Evolutionary conservation across 2,888 invertebrate species (phyloP).

Genomic region (Brenthis hecate): DNA sequence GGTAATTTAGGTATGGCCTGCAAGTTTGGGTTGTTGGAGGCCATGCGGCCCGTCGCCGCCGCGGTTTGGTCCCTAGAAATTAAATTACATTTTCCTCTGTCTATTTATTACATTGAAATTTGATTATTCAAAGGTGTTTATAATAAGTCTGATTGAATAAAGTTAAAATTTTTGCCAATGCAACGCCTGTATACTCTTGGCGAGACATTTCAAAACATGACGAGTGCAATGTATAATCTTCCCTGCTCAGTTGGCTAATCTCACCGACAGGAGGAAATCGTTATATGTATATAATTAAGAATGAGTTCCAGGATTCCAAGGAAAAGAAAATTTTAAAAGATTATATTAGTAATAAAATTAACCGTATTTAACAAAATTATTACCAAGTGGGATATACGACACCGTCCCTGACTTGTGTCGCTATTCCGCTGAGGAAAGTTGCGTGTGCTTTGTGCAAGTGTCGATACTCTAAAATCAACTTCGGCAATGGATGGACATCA

Average conservation of each 20-base stretch:
- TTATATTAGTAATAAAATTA: background rate
- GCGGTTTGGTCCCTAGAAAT: conserved; percentile 71
- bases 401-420: conserved; percentile 61
- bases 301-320: too few species aligned
- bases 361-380: conserved; percentile 13
- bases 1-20: conserved; percentile 76
- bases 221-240: too few species aligned
- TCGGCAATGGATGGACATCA: conserved; percentile 66
- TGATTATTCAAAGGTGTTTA: too few species aligned
- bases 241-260: too few species aligned
- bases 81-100: background rate
- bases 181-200: too few species aligned
- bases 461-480: conserved; percentile 71
- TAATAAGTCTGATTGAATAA: too few species aligned
- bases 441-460: conserved; percentile 74
- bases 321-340: too few species aligned
- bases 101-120: too few species aligned
- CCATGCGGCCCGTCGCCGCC: conserved; percentile 76
- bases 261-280: too few species aligned
- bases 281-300: too few species aligned
- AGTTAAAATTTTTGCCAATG: too few species aligned
- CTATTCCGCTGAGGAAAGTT: conserved; percentile 70
- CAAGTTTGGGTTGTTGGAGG: conserved; percentile 73
- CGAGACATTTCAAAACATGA: too few species aligned
- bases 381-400: conserved; percentile 71